Evolutionary conservation across 2,113 vertebrate genomes (phyloP).

Genomic region (Alosa alosa): DNA sequence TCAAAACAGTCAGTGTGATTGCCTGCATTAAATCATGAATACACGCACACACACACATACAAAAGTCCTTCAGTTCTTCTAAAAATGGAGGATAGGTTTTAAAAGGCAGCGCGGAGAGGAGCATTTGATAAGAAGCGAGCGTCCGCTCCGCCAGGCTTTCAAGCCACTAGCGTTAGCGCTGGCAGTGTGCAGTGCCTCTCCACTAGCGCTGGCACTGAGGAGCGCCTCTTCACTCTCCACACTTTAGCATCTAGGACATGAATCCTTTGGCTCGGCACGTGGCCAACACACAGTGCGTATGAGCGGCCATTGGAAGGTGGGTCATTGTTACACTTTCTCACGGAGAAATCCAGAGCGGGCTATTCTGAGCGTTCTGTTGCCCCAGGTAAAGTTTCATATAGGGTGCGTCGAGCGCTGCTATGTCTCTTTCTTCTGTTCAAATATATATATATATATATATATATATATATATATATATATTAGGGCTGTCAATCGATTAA

Average conservation of each 20-base stretch:
- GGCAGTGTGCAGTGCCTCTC: background rate
- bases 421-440: background rate
- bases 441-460: background rate
- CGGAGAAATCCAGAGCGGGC: slow-evolving; percentile 45
- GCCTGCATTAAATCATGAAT: background rate
- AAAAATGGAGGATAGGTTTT: background rate
- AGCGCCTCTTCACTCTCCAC: slow-evolving; percentile 1
- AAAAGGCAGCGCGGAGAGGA: background rate
- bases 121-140: background rate
- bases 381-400: slow-evolving; percentile 48
- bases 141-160: background rate
- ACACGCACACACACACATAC: background rate
- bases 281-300: slow-evolving; percentile 40
- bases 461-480: too few species aligned
- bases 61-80: background rate
- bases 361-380: slow-evolving; percentile 53
- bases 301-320: slow-evolving; percentile 47
- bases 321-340: slow-evolving; percentile 53
- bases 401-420: background rate
- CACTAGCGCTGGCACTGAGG: background rate
- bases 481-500: too few species aligned
- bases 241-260: slow-evolving; percentile 16
- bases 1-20: background rate
- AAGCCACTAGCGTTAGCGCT: background rate
- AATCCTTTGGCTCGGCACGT: slow-evolving; percentile 13